Evolutionary conservation across 2,797 vertebrate species (phyloP).

Genomic region (Peromyscus melanophrys): DNA sequence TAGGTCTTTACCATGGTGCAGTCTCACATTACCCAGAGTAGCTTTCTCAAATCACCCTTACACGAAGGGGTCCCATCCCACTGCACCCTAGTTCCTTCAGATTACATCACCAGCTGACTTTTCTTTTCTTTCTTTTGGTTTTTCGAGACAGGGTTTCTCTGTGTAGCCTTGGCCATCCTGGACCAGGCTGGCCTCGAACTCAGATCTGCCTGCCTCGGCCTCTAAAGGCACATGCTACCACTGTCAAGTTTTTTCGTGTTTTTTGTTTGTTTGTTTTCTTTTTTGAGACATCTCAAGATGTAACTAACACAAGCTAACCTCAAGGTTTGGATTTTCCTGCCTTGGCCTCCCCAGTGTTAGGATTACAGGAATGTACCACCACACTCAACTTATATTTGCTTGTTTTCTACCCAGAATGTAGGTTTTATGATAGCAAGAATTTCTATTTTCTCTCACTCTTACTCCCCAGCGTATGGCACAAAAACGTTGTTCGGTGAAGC

Average conservation of each 20-base stretch:
- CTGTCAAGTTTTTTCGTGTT: accelerated
- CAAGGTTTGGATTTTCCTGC: neutral
- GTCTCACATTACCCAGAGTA: neutral
- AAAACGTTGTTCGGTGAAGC: neutral
- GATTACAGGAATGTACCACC: neutral
- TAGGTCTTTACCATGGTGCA: neutral
- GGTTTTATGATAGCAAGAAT: neutral
- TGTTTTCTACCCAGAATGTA: neutral
- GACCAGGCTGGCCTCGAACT: neutral
- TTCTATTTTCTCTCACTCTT: neutral
- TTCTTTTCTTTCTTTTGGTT: neutral
- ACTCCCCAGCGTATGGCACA: neutral
- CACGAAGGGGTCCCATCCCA: neutral
- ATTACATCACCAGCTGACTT: neutral
- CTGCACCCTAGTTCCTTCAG: neutral
- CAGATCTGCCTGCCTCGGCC: neutral
- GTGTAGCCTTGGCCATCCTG: neutral
- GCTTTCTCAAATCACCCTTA: neutral
- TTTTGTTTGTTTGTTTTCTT: neutral
- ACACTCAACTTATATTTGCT: neutral
- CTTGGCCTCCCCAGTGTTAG: neutral
- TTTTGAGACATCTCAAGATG: neutral
- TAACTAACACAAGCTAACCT: neutral
- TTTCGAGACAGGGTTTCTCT: neutral
- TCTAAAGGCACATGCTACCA: neutral